phyloP scores from a whole-genome alignment of 1,140 invertebrate genomes.

The Grapholita molesta region DNA sequence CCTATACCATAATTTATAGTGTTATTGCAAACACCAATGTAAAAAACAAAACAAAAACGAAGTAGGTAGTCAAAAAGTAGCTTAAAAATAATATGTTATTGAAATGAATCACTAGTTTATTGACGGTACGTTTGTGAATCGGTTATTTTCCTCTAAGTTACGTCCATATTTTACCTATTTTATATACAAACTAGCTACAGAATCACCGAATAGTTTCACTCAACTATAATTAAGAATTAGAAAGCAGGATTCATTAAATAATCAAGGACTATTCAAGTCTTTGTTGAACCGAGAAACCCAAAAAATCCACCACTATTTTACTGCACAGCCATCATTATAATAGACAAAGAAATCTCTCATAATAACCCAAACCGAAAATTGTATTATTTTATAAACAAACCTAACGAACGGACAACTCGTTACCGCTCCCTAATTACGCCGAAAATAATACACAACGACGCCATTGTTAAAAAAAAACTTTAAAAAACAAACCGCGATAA shows the following conservation, averaged over 20 bases:
- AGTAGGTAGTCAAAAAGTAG: too few species aligned
- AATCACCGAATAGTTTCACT: neutral
- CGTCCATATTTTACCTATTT: too few species aligned
- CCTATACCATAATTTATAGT: too few species aligned
- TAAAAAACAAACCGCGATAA: constrained; percentile 40
- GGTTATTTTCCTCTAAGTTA: too few species aligned
- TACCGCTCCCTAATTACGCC: constrained; percentile 45
- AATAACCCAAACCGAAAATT: constrained; percentile 5
- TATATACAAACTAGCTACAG: too few species aligned
- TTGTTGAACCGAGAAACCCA: neutral
- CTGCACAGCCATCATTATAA: neutral
- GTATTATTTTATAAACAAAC: constrained; percentile 24
- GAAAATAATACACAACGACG: constrained; percentile 34
- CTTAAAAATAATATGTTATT: too few species aligned
- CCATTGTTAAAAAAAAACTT: constrained; percentile 42
- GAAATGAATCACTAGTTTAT: too few species aligned
- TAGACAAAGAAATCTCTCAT: constrained; percentile 2
- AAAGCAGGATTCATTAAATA: neutral
- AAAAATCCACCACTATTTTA: neutral
- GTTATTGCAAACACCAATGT: too few species aligned
- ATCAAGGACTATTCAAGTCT: neutral
- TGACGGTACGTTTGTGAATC: too few species aligned
- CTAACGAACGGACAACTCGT: constrained; percentile 30
- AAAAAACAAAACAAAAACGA: too few species aligned
- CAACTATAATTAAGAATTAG: neutral